Conservation (phyloP, 2,113 vertebrate species). For the Cebidichthys violaceus region DNA sequence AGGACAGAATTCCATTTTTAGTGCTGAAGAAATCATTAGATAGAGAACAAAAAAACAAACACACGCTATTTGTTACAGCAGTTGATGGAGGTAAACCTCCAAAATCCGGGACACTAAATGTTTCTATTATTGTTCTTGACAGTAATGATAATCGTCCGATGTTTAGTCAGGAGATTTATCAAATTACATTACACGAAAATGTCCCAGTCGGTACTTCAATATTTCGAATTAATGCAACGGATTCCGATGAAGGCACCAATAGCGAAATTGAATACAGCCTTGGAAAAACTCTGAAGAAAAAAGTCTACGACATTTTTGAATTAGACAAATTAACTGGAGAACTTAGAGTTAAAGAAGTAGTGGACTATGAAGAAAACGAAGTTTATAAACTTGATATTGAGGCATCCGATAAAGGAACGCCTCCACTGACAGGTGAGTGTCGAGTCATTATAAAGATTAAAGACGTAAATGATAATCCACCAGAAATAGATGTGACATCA, state of each 20-base stretch:
- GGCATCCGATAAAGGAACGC: conserved; percentile 57
- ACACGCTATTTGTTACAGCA: conserved; percentile 52
- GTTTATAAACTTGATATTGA: conserved; percentile 59
- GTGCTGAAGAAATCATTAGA: conserved; percentile 68
- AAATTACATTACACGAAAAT: conserved; percentile 67
- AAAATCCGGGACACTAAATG: conserved; percentile 57
- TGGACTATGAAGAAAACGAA: conserved; percentile 63
- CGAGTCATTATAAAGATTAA: conserved; percentile 78
- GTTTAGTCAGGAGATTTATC: conserved; percentile 62
- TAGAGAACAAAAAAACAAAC: conserved; percentile 57
- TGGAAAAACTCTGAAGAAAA: conserved; percentile 31
- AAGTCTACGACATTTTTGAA: conserved; percentile 40
- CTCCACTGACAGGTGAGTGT: conserved; percentile 65
- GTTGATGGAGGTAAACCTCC: conserved; percentile 75
- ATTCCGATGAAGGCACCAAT: conserved; percentile 55
- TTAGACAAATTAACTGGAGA: conserved; percentile 56
- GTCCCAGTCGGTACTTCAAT: background rate
- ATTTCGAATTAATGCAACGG: conserved; percentile 40
- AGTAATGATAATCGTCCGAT: conserved; percentile 73
- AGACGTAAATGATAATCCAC: conserved; percentile 87
- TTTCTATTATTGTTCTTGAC: conserved; percentile 72
- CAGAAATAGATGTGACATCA: conserved; percentile 79
- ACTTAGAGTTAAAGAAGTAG: conserved; percentile 21
- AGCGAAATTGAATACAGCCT: conserved; percentile 59
- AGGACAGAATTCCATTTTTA: conserved; percentile 66